Percentiles rank a stretch among this genome's conserved stretches.
phyloP scores from a whole-genome alignment of 2,113 vertebrate species.

The Phaethon lepturus region DNA sequence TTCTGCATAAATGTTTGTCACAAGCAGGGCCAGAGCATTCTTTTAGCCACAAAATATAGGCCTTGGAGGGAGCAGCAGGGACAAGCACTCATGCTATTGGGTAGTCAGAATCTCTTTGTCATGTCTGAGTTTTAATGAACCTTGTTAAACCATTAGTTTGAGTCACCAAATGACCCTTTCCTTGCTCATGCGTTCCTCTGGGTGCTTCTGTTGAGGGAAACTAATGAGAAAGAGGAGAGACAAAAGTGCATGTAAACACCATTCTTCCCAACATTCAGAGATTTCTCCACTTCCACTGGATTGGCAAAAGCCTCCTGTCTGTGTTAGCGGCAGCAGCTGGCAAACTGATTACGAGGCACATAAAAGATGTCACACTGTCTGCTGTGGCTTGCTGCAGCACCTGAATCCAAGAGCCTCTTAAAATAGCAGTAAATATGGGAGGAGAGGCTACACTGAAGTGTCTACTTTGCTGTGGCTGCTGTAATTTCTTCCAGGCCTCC shows the following conservation, averaged over 20 bases:
- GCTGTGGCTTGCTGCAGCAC: not conserved
- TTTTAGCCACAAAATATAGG: not conserved
- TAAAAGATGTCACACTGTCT: not conserved
- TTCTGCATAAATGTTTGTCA: not conserved
- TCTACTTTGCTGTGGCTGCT: not conserved
- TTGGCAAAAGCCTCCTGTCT: not conserved
- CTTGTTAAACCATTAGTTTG: not conserved
- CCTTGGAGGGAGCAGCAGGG: not conserved
- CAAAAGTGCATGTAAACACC: not conserved
- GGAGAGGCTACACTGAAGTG: not conserved
- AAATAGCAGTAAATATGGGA: not conserved
- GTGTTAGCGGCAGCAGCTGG: not conserved
- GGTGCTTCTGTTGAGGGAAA: not conserved
- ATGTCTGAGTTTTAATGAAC: not conserved
- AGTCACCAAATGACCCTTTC: not conserved
- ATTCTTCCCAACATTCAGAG: not conserved
- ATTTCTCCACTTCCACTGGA: not conserved
- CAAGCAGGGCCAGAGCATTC: not conserved
- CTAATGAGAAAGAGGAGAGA: not conserved
- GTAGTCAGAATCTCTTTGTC: not conserved
- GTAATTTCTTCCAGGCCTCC: not conserved
- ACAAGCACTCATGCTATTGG: not conserved
- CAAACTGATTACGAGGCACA: not conserved
- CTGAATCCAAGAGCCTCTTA: not conserved
- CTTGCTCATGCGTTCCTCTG: not conserved